These are phyloP conservation scores for Stenurella melanura DNA, from an alignment of 2,888 invertebrate genomes.

Conservation along the genomic window DNA sequence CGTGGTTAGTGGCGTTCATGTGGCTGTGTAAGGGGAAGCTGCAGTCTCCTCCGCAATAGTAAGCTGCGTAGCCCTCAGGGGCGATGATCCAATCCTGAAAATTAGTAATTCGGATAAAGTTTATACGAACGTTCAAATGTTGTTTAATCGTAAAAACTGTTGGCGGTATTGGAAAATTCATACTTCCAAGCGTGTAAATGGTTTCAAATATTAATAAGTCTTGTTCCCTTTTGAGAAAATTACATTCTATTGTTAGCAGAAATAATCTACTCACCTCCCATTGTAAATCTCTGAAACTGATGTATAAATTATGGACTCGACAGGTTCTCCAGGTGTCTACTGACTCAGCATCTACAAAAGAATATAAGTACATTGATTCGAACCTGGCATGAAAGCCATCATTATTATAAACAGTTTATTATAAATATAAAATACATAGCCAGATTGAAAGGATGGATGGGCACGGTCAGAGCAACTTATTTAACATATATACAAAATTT, in stretches of 20 bases:
- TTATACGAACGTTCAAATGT: no score
- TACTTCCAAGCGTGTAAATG: no score
- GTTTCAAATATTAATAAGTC: no score
- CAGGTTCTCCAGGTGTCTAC: slow-evolving; percentile 9
- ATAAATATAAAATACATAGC: no score
- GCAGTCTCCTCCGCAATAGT: slow-evolving; percentile 95
- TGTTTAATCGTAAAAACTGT: no score
- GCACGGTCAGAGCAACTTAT: no score
- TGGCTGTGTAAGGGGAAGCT: slow-evolving; percentile 93
- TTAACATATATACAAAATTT: no score
- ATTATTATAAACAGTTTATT: no score
- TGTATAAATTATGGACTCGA: slow-evolving; percentile 77
- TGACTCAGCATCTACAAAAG: not conserved
- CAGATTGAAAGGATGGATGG: no score
- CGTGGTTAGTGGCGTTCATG: slow-evolving; percentile 97
- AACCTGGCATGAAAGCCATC: no score
- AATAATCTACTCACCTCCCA: slow-evolving; percentile 74
- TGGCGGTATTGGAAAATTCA: no score
- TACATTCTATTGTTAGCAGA: not conserved
- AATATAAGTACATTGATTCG: not conserved
- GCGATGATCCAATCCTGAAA: slow-evolving; percentile 95
- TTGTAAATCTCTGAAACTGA: slow-evolving; percentile 91
- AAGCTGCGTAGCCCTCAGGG: slow-evolving; percentile 94
- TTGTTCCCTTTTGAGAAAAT: not conserved
- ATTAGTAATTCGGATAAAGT: not conserved